Base-by-base conservation (phyloP, 2,113 vertebrate species). In the Anoplopoma fimbria region DNA sequence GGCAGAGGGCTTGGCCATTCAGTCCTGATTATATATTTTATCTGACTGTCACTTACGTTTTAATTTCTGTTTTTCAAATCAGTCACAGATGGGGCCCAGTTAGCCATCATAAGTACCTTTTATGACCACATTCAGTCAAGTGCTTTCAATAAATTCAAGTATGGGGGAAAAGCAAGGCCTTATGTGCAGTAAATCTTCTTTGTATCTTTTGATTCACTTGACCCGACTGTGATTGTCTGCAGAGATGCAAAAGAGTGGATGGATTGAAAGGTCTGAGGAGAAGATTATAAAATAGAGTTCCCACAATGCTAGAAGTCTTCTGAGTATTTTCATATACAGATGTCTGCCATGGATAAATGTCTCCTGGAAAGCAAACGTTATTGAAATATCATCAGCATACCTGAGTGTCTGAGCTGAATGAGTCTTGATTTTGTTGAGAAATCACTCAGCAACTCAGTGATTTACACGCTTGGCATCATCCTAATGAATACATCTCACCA, bases 401-500 rank as follows among this genome's bases (percentile, higher is more conserved):
- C 79, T 64, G 33, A 74, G 42, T 67, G 60, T 78, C 31, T 49
- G 67, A 60, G 78, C 72, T 80, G 76, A 79, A 53, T 64, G 55
- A 71, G 27, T 63, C 65, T 69, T 6, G 36, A 72, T 67, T 70
- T 69, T 31, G 55, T 70, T 81, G 47, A 82, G 36, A 58, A 87
- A 70, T 77, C 64, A 45, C 49, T 74, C 75, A 75, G 75, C 57
- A 76, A 70, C 80, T 72, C 47, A 23, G 74, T 91, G 82, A 91
- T 76, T 91, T 83, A 87, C 78, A 80, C 29, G 40, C 70, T 83
- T 62, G 73, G 71, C 82, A 83, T 89, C 69, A 40, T 78, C 84
- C 55, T 85, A 83, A 86, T 88, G 79, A 90, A 81, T 63, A 60
- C 62, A 82, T 67, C 75, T 73, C 75, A 73, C 60, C 58, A 73